Evolutionary conservation across 2,797 vertebrate species (phyloP).

Genomic region (Ciconia nigra): DNA sequence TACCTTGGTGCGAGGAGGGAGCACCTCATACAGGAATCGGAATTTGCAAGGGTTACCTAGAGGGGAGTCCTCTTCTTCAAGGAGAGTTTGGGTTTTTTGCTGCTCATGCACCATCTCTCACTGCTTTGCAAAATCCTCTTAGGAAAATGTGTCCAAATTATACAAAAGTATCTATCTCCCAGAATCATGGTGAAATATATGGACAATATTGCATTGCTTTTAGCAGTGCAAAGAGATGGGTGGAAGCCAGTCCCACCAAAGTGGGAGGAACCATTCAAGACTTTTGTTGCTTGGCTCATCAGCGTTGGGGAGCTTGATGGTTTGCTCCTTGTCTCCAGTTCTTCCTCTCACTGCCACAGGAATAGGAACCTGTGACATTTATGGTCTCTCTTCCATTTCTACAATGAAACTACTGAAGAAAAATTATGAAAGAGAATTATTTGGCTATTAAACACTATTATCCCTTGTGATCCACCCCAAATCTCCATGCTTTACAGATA

Average conservation of each 20-base stretch:
- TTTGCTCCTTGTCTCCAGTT: not conserved
- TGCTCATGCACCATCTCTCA: not conserved
- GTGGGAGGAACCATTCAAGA: not conserved
- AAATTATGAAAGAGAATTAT: not conserved
- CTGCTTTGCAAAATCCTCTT: not conserved
- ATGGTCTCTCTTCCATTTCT: not conserved
- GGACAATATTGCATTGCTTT: not conserved
- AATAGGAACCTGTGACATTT: not conserved
- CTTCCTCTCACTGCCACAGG: not conserved
- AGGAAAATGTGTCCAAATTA: not conserved
- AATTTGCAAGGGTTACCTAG: not conserved
- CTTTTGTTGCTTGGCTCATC: not conserved
- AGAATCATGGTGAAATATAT: no score
- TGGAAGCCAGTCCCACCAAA: not conserved
- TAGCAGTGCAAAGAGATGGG: not conserved
- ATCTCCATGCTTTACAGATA: not conserved
- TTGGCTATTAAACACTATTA: not conserved
- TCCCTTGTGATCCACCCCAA: rapidly evolving
- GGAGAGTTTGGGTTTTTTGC: not conserved
- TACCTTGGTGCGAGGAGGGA: not conserved
- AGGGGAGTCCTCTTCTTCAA: not conserved
- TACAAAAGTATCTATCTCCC: rapidly evolving
- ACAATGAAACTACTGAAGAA: not conserved
- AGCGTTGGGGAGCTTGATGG: not conserved
- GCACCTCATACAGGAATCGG: not conserved